Evolutionary conservation across 2,113 vertebrate genomes (phyloP).

Genomic region (Otus sunia): DNA sequence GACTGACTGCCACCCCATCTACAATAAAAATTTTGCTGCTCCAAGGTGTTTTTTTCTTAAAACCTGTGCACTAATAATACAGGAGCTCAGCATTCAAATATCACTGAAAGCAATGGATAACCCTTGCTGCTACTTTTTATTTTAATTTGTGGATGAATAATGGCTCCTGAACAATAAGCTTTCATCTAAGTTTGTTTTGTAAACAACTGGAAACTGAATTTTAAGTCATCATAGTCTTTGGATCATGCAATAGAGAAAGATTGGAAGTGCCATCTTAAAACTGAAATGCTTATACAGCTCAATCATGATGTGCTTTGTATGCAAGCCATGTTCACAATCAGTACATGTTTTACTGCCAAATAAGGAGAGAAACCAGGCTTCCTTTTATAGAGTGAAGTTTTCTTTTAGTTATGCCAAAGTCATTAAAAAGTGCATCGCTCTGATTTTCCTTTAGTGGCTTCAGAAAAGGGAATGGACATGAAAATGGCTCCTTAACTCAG

Average conservation of each 20-base stretch:
- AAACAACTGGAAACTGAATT: neutral
- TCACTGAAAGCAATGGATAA: neutral
- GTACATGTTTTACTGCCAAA: slow-evolving; percentile 44
- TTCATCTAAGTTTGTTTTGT: neutral
- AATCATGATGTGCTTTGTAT: neutral
- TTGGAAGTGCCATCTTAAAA: neutral
- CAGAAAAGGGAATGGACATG: neutral
- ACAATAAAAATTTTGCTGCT: neutral
- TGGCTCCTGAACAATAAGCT: neutral
- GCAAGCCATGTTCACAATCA: slow-evolving; percentile 22
- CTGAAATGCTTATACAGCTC: neutral
- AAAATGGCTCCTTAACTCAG: slow-evolving; percentile 40
- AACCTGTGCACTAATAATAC: neutral
- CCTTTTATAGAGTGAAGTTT: neutral
- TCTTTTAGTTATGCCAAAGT: slow-evolving; percentile 21
- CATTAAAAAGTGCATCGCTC: slow-evolving; percentile 20
- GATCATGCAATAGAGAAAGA: neutral
- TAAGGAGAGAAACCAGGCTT: slow-evolving; percentile 3
- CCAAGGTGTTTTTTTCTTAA: neutral
- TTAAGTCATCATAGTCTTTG: neutral
- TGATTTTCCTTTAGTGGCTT: slow-evolving; percentile 16
- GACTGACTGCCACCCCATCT: fast-evolving
- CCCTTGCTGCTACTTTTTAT: neutral
- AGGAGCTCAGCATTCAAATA: neutral
- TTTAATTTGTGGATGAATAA: neutral